Evolutionary conservation across 2,888 invertebrate genomes (phyloP).

Genomic region (Standfussiana lucernea): DNA sequence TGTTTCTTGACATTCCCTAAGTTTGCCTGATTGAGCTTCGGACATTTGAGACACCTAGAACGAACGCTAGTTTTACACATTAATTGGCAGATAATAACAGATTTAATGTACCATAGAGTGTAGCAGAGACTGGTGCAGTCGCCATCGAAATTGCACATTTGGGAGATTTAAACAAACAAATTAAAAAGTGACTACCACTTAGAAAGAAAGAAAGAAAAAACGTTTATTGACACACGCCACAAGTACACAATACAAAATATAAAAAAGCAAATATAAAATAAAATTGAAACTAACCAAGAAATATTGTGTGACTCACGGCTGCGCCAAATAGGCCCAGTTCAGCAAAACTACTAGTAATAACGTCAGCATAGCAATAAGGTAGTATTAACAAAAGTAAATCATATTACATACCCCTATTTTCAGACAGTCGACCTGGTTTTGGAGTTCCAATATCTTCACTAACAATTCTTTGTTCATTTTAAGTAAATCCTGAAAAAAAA

Average conservation of each 20-base stretch:
- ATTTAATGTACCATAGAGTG: not conserved
- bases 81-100: not conserved
- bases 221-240: too few relatives aligned
- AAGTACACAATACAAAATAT: too few relatives aligned
- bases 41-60: conserved; percentile 16
- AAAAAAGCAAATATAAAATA: too few relatives aligned
- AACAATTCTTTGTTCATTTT: conserved; percentile 70
- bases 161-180: not conserved
- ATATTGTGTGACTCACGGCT: too few relatives aligned
- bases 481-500: conserved; percentile 60
- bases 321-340: too few relatives aligned
- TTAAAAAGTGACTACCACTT: not conserved
- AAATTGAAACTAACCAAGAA: too few relatives aligned
- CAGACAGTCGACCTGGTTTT: conserved; percentile 74
- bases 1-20: not conserved
- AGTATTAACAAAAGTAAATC: not conserved
- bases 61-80: not conserved
- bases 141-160: not conserved
- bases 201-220: too few relatives aligned
- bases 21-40: conserved; percentile 14
- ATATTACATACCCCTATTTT: conserved; percentile 69
- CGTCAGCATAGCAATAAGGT: not conserved
- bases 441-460: conserved; percentile 76
- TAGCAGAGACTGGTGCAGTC: not conserved
- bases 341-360: not conserved